Evolutionary conservation across 2,888 invertebrate genomes (phyloP).

Genomic region (Eilema caniola): DNA sequence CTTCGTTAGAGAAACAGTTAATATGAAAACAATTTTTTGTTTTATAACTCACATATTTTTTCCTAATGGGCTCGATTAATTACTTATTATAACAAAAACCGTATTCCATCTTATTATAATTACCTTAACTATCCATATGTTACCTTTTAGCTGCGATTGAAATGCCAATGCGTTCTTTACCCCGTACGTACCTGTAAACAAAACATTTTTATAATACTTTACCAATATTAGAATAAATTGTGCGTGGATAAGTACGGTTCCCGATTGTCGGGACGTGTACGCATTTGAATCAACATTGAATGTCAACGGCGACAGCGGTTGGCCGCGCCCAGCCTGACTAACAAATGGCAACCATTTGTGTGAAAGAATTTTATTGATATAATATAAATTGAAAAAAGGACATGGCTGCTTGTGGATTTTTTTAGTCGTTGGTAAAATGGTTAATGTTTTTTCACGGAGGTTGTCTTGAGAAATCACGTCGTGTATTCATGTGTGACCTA

Average conservation of each 20-base stretch:
- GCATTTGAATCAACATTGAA: slow-evolving; percentile 55
- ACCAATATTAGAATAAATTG: slow-evolving; percentile 45
- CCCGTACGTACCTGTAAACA: slow-evolving; percentile 8
- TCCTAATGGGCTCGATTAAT: too few species aligned
- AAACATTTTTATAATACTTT: slow-evolving; percentile 33
- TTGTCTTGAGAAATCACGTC: background rate
- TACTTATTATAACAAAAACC: too few species aligned
- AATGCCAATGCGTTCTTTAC: background rate
- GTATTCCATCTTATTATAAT: too few species aligned
- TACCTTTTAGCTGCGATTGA: background rate
- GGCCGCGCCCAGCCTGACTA: slow-evolving; percentile 35
- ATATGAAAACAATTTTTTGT: too few species aligned
- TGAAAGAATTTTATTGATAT: slow-evolving; percentile 58
- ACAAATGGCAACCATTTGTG: slow-evolving; percentile 55
- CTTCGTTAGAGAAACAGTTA: too few species aligned
- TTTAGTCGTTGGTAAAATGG: slow-evolving; percentile 3
- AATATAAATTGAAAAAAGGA: slow-evolving; percentile 58
- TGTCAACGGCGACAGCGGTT: slow-evolving; percentile 49
- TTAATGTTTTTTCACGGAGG: background rate
- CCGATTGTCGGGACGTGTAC: slow-evolving; percentile 47
- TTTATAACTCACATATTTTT: too few species aligned
- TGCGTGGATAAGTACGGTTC: slow-evolving; percentile 46
- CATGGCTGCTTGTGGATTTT: slow-evolving; percentile 18
- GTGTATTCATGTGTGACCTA: background rate
- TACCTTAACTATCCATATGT: background rate